Conservation (phyloP, 92 coral and sea anemone genomes). For the Heliopora coerulea region DNA sequence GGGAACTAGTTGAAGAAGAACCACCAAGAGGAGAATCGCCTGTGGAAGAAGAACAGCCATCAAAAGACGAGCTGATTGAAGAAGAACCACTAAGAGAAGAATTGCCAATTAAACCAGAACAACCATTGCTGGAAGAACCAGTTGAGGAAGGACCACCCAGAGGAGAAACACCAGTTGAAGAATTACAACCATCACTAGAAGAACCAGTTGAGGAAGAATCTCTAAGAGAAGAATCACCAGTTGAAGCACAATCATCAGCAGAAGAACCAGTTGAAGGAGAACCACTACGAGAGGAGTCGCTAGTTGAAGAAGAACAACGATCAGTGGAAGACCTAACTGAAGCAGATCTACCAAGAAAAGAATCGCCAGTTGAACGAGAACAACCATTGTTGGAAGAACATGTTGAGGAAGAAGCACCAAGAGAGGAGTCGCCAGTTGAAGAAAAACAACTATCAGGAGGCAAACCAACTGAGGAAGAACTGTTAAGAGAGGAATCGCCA, state of each 20-base stretch:
- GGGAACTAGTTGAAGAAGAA: background rate
- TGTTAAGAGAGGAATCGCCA: constrained; percentile 55
- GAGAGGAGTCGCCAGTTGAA: constrained; percentile 63
- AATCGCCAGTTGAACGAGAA: background rate
- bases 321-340: background rate
- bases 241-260: constrained; percentile 67
- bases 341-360: background rate
- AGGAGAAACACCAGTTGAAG: constrained; percentile 35
- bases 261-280: constrained; percentile 76
- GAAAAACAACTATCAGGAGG: constrained; percentile 59
- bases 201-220: constrained; percentile 46
- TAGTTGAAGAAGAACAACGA: constrained; percentile 6
- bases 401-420: constrained; percentile 33
- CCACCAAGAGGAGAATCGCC: background rate
- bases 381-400: constrained; percentile 45
- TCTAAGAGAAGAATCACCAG: constrained; percentile 64
- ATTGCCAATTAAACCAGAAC: constrained; percentile 60
- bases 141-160: constrained; percentile 77
- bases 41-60: background rate
- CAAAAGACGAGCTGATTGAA: background rate
- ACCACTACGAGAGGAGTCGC: background rate
- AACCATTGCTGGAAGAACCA: constrained; percentile 57
- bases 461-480: constrained; percentile 57
- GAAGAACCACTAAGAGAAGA: constrained; percentile 38
- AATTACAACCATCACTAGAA: constrained; percentile 21